Percentiles rank a stretch among this genome's conserved stretches.
phyloP scores from a whole-genome alignment of 1,140 invertebrate species.

The Drosophila carrolli region DNA sequence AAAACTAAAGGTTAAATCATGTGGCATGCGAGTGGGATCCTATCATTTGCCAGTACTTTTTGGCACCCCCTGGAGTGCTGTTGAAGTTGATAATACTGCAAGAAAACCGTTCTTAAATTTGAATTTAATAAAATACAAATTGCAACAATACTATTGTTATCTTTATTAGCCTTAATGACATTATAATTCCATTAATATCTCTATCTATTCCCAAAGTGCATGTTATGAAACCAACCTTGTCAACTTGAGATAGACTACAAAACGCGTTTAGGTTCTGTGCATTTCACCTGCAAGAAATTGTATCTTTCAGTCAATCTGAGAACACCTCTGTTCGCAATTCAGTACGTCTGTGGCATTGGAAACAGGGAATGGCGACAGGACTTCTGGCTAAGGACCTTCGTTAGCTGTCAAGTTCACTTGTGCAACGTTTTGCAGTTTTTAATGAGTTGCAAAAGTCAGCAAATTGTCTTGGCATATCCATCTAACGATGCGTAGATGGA shows the following conservation, averaged over 20 bases:
- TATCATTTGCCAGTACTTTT: not conserved
- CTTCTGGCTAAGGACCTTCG: constrained; percentile 37
- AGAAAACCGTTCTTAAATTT: no score
- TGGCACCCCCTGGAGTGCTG: not conserved
- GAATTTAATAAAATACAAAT: no score
- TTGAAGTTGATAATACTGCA: not conserved
- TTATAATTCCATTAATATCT: not conserved
- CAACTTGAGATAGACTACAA: constrained; percentile 1
- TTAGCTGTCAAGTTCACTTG: constrained; percentile 56
- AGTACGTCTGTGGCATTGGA: constrained; percentile 3
- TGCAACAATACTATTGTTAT: no score
- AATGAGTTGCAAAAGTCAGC: constrained; percentile 62
- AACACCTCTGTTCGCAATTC: constrained; percentile 23
- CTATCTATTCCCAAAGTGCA: not conserved
- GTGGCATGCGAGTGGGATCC: not conserved
- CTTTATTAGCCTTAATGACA: no score
- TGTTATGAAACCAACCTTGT: not conserved
- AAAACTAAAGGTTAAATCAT: not conserved
- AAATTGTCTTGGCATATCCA: constrained; percentile 27
- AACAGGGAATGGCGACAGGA: constrained; percentile 8
- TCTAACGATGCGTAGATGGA: constrained; percentile 46
- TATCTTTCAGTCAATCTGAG: constrained; percentile 15
- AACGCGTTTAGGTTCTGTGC: constrained; percentile 1
- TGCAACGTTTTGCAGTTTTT: constrained; percentile 54
- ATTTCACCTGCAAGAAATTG: constrained; percentile 11